These are phyloP conservation scores for Aphelenchoides fujianensis DNA, from an alignment of 1,140 invertebrate species.

Conservation along the genomic window DNA sequence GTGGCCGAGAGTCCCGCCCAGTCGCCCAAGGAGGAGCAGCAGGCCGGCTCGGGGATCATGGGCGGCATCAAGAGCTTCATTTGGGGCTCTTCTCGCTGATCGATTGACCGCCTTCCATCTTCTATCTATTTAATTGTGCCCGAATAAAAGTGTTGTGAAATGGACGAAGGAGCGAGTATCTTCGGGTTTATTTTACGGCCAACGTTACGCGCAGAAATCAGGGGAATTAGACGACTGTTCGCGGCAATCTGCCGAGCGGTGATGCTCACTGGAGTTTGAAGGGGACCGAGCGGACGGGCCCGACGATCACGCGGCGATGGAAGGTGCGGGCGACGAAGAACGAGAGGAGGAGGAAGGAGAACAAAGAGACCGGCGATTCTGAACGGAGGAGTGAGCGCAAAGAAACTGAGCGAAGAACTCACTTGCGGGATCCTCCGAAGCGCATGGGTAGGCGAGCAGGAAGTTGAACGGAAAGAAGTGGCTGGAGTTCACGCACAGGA, in stretches of 20 bases:
- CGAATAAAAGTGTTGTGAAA: too few relatives aligned
- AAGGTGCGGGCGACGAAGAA: neutral
- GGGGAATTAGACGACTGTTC: too few relatives aligned
- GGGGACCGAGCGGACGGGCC: too few relatives aligned
- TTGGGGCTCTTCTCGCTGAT: too few relatives aligned
- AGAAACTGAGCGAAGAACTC: neutral
- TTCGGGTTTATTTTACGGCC: too few relatives aligned
- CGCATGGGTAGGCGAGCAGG: slow-evolving; percentile 8
- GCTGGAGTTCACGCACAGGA: neutral
- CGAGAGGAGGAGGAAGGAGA: neutral
- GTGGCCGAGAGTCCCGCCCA: neutral
- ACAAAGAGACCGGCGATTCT: neutral
- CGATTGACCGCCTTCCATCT: too few relatives aligned
- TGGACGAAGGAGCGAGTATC: too few relatives aligned
- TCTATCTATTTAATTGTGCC: too few relatives aligned
- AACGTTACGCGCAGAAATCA: too few relatives aligned
- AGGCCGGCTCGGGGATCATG: neutral
- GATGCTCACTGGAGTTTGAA: too few relatives aligned
- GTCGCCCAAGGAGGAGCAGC: neutral
- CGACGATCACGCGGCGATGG: too few relatives aligned
- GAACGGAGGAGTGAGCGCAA: neutral
- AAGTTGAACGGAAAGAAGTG: slow-evolving; percentile 13
- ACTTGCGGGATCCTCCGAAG: neutral
- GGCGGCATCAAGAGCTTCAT: neutral
- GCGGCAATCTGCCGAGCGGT: too few relatives aligned